Evolutionary conservation across 2,797 vertebrate species (phyloP), one percentile per base, ranked within the genome.

Genomic region (Chloroceryle inda): DNA sequence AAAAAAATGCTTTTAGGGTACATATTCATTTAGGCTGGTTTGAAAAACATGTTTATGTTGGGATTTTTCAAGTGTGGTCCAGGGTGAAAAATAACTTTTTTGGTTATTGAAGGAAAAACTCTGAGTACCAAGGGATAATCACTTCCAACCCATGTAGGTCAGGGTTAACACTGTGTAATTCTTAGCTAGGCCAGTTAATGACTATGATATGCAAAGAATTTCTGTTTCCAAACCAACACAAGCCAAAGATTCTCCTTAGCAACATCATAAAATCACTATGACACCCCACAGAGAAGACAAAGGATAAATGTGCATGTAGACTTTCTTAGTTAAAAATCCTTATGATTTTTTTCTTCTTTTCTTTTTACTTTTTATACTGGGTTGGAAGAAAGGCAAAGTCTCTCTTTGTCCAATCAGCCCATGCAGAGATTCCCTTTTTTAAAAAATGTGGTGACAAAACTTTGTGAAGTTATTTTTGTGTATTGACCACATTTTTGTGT

Each of bases 131-230:
- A 82, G 83, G 64, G 40, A 18, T 68, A 84, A 82, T 64, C 92
- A 8, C 83, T 97, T 94, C 80, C 82, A 89, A 15, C 58, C n/a
- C 26, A 44, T 66, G 31, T 84, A 87, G 85, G 75, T 83, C 93
- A 94, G 69, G 56, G 82, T 88, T 92, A 92, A 92, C 55, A 64
- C 17, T 94, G 88, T 86, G 91, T 83, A 96, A 95, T 78, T 90
- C 77, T 88, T 94, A 85, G 59, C 76, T 75, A 74, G 33, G 19
- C 76, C 93, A 79, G 64, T 96, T 95, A 95, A 95, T 91, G 88
- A 84, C 50, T 92, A 62, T 83, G 77, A 94, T 87, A 95, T 87
- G 92, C 73, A 83, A 97, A 92, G 94, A 96, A 96, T 96, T 95
- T 92, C 47, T 93, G 44, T 94, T 96, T 96, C 82, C 75, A 95